Evolutionary conservation across 2,888 invertebrate genomes (phyloP), one percentile per base, ranked within the genome.

Genomic region (Heteromurus nitidus): DNA sequence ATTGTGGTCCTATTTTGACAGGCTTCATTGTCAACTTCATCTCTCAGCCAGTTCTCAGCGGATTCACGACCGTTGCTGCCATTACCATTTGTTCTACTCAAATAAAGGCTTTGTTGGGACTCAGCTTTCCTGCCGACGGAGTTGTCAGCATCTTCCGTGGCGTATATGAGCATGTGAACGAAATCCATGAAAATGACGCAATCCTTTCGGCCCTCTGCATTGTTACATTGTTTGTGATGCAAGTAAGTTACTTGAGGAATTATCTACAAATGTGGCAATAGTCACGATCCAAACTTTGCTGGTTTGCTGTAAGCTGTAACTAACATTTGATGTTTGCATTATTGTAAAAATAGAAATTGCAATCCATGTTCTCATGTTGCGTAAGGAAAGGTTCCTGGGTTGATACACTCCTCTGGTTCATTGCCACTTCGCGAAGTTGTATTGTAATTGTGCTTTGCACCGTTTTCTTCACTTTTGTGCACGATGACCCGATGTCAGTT

Each of bases 41-140:
- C 88, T 96, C 96, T 0, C 92, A 95, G 85, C 96, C 96, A 0
- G 95, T 96, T 7, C 95, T 95, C 0, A 95, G 95, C 13, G 95
- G 95, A 0, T 96, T 96, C 88, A 96, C 96, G 0, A 96, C 96
- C 5, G 96, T 96, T 0, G 96, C 96, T 0, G 96, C 96, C 36
- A 94, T 96, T 53, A 96, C 96, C 83, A 96, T 96, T 81, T 95
- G 94, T 3, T 93, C 94, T 16, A 95, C 96, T 0, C 96, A 96
- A 89, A 89, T 96, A 0, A 96, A 95, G 88, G 77, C 90, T 88
- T 89, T 94, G 24, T 89, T 96, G 30, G 96, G 95, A 0, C 88
- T 96, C 24, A 92, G 92, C 86, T 94, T 95, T 83, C 92, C 92
- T 36, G 93, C 95, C 0, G 92, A 92, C 24, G 93, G 93, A 75